These are phyloP conservation scores for Pediacus dermestoides DNA, from an alignment of 2,888 invertebrate species.

Conservation along the genomic window DNA sequence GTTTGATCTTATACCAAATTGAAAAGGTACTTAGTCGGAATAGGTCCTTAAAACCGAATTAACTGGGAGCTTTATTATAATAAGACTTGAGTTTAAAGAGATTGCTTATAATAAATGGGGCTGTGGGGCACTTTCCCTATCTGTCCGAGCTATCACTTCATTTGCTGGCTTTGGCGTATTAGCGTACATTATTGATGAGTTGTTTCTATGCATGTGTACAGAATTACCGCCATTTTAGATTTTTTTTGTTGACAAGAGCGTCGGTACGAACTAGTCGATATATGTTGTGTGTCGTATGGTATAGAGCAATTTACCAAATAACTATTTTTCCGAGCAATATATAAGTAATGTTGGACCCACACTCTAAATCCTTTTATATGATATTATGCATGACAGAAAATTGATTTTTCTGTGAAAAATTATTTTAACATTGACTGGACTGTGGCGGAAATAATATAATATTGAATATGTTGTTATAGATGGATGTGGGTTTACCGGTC, in stretches of 20 bases:
- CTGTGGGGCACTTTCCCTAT: no score
- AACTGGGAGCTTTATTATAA: no score
- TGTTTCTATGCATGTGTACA: slow-evolving; percentile 39
- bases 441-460: slow-evolving; percentile 27
- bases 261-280: slow-evolving; percentile 34
- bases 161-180: slow-evolving; percentile 29
- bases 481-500: slow-evolving; percentile 22
- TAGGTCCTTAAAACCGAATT: no score
- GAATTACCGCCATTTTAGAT: slow-evolving; percentile 40
- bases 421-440: slow-evolving; percentile 26
- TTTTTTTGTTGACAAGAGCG: slow-evolving; percentile 36
- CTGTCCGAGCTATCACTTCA: slow-evolving; percentile 24
- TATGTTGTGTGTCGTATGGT: slow-evolving; percentile 13
- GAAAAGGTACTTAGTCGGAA: no score
- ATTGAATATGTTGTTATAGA: slow-evolving; percentile 21
- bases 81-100: no score
- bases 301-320: slow-evolving; percentile 36
- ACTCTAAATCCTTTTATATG: slow-evolving; percentile 37
- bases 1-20: no score
- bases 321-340: slow-evolving; percentile 25
- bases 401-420: slow-evolving; percentile 41
- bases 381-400: slow-evolving; percentile 41
- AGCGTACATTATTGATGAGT: slow-evolving; percentile 40
- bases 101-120: no score
- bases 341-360: slow-evolving; percentile 14